A percentile compares a stretch with the other conserved stretches of the same genome.
phyloP scores from a whole-genome alignment of 2,113 vertebrate species.

The Hyperopisus bebe region DNA sequence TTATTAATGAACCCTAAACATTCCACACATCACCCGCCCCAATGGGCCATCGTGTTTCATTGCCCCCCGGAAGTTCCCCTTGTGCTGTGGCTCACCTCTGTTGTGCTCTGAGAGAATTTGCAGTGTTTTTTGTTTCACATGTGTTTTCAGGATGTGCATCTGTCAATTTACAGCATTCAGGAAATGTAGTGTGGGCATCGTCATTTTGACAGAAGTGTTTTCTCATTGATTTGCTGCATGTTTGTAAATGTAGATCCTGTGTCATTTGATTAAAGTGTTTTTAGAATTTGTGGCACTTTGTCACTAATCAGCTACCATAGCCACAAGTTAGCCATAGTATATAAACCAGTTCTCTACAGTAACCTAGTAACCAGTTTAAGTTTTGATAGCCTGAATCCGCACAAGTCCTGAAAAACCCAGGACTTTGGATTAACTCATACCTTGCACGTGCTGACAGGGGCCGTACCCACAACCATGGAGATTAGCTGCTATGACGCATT shows the following conservation, averaged over 20 bases:
- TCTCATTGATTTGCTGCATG: no score
- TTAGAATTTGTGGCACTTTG: background rate
- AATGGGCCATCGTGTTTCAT: no score
- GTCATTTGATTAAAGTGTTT: no score
- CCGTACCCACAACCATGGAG: background rate
- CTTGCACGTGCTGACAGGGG: background rate
- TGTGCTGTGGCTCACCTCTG: no score
- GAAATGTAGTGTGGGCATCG: no score
- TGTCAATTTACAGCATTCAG: background rate
- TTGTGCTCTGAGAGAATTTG: no score
- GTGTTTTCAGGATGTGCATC: background rate
- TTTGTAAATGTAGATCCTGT: no score
- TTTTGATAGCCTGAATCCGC: background rate
- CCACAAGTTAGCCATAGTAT: background rate
- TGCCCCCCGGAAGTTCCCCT: no score
- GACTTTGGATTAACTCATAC: background rate
- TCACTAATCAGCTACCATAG: background rate
- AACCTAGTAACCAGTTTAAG: background rate
- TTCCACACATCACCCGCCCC: no score
- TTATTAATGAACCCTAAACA: no score
- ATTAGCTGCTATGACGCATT: background rate
- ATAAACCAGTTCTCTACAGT: background rate
- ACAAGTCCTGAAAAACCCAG: background rate
- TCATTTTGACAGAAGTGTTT: no score
- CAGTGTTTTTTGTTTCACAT: background rate